These are phyloP conservation scores for Cephus cinctus DNA, from an alignment of 1,140 invertebrate genomes.

Conservation along the genomic window DNA sequence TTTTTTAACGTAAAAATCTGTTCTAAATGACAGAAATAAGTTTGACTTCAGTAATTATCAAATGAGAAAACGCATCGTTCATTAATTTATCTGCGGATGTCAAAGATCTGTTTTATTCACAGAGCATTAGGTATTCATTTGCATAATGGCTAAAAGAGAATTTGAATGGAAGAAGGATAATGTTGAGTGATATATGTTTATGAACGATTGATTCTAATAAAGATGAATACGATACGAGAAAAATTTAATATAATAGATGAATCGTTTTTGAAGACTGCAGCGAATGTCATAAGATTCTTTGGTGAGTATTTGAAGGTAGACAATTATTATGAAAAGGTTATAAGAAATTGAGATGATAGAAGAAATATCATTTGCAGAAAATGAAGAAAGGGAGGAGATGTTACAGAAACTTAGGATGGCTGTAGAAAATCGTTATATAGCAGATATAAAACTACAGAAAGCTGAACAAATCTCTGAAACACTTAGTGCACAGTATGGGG, in stretches of 20 bases:
- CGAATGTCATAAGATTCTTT: not conserved
- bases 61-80: no score
- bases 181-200: no score
- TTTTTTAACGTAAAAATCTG: no score
- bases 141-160: no score
- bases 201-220: no score
- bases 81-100: no score
- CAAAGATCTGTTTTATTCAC: no score
- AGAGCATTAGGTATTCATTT: no score
- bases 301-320: not conserved
- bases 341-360: not conserved
- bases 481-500: not conserved
- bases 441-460: slow-evolving; percentile 1
- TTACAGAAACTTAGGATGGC: not conserved
- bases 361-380: not conserved
- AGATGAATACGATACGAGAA: no score
- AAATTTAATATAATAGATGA: not conserved
- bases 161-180: no score
- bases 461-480: not conserved
- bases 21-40: no score
- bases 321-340: not conserved
- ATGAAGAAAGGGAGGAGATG: not conserved
- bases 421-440: not conserved
- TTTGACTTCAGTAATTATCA: no score
- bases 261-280: not conserved